phyloP scores from a whole-genome alignment of 1,140 invertebrate species.

The Drosophila bocqueti region DNA sequence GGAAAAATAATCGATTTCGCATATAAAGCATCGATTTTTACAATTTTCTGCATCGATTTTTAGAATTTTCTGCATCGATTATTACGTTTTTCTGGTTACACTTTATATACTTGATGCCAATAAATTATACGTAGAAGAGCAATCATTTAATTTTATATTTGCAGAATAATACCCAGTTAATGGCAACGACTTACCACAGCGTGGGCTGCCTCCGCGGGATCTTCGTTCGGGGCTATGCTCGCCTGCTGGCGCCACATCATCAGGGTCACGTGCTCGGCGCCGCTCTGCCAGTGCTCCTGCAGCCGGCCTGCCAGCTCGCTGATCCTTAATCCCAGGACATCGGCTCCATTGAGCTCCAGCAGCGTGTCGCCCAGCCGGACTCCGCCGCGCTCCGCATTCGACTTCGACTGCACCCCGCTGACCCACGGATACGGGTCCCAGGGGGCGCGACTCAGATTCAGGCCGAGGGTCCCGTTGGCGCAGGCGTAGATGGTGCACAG shows the following conservation, averaged over 20 bases:
- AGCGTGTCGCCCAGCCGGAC: slow-evolving; percentile 82
- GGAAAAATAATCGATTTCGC: background rate
- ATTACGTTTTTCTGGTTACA: background rate
- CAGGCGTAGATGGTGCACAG: slow-evolving; percentile 76
- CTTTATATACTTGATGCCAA: no score
- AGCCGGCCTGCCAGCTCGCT: slow-evolving; percentile 80
- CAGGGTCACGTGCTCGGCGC: slow-evolving; percentile 71
- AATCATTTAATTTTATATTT: background rate
- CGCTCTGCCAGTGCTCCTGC: slow-evolving; percentile 78
- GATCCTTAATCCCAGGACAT: slow-evolving; percentile 82
- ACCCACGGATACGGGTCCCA: slow-evolving; percentile 86
- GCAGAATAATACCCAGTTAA: background rate
- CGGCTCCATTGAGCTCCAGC: slow-evolving; percentile 82
- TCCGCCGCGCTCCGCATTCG: slow-evolving; percentile 79
- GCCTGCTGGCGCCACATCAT: slow-evolving; percentile 78
- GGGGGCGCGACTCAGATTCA: slow-evolving; percentile 84
- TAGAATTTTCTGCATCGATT: background rate
- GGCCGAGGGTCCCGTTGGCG: slow-evolving; percentile 79
- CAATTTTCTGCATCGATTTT: background rate
- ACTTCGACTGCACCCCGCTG: slow-evolving; percentile 78
- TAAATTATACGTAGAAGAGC: no score
- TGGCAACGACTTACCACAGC: slow-evolving; percentile 64
- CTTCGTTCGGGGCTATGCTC: slow-evolving; percentile 24
- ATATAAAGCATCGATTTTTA: background rate
- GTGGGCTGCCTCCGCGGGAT: slow-evolving; percentile 63